Base-by-base conservation (phyloP, 1,140 invertebrate species). In the Drosophila athabasca region DNA sequence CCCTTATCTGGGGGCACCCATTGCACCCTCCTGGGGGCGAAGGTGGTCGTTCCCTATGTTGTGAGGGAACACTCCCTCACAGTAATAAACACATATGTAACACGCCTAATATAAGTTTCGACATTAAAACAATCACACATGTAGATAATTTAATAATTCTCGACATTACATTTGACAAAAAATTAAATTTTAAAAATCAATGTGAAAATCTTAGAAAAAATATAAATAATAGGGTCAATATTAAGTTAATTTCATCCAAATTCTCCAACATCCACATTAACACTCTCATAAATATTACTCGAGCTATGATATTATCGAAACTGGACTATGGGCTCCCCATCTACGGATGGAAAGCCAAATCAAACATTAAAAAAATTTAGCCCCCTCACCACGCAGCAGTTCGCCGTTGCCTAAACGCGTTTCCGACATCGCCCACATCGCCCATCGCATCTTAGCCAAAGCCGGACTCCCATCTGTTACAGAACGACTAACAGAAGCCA, bases 251-350 rank as follows among this genome's bases (percentile, higher is more conserved):
- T 43, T 9, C 52, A 24, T 24, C 24, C 24, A 24, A 2, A 24
- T 3, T 24, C 3, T 24, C 24, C 24, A 17, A 9, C 17, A 49
- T 35, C 48, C 61, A 60, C 17, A 62, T 26, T 9, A 13, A 62
- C 46, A 50, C 24, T 2, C 39, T 64, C 9, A 50, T 64, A 35
- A 51, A 55, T 22, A 45, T 46, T 13, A 64, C 53, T 29, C 17
- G 29, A 39, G 17, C 60, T 9, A 26, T 70, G 6, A 58, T 70
- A 13, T 46, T 62, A 15, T 35, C 48, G 1, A 64, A 64, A 35
- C 19, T 58, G 9, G 46, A 44, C 19, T 70, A 64, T 22, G 46
- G 41, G n/a, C 41, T 52, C 0, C 60, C 46, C 5, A 57, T 64
- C 9, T 64, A 31, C 24, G 53, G 53, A 1, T 62, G 60, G 54